Evolutionary conservation across 1,140 invertebrate species (phyloP), one percentile per base, ranked within the genome.

Genomic region (Oreohelix idahoensis): DNA sequence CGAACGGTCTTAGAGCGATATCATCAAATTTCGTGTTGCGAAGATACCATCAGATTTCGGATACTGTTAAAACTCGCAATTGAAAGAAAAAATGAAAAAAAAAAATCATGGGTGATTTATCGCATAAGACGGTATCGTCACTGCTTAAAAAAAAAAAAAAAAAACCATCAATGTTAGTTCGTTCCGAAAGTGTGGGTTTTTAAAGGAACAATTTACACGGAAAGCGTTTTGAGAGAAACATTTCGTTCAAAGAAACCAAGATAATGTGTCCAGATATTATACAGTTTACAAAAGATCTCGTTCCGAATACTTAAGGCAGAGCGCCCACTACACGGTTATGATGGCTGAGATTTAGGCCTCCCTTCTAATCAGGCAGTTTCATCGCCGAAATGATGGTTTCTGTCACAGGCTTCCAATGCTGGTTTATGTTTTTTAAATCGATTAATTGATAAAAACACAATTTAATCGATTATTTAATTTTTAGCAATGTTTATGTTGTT

Each of bases 181-280:
- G 15, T n/a, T n/a, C 15, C 26, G 29, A 66, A 66, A 66, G 63
- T 32, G 29, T n/a, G n/a, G 23, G n/a, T n/a, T 66, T 11, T 35
- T 66, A 32, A 66, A 66, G 1, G 29, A 66, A 66, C 26, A 66
- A 32, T 66, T 66, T 66, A 66, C 63, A 66, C 29, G n/a, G 29
- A 66, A 66, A 66, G 29, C 63, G 17, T 66, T 66, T 66, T 66
- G n/a, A 5, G 63, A 32, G 63, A 66, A 66, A 66, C 63, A 66
- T 66, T 66, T 66, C n/a, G n/a, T 66, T 66, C 63, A 66, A 66
- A 66, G 63, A 66, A 66, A 13, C 63, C 8, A 29, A 66, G 63
- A 66, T 66, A 66, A 66, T 66, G 63, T 66, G 1, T 32, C 17
- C 17, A 66, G 63, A 66, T 66, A 66, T 66, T 29, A 66, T 66